Conservation (phyloP, 2,113 vertebrate species). For the Anser cygnoides region DNA sequence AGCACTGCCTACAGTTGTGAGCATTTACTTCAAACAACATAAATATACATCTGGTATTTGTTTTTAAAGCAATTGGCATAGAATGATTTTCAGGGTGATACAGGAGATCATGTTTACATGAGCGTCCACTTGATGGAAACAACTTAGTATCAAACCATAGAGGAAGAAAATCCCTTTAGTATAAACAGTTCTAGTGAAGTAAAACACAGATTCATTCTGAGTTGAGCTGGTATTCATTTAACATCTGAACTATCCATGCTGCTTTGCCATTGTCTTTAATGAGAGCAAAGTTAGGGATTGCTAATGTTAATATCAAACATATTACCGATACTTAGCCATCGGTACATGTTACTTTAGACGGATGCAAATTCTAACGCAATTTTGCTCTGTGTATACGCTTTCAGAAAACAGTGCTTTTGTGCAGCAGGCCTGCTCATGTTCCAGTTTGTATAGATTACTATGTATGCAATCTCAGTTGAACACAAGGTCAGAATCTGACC, state of each 20-base stretch:
- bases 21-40: slow-evolving; percentile 55
- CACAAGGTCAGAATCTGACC: not conserved
- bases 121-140: slow-evolving; percentile 65
- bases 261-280: not conserved
- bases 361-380: not conserved
- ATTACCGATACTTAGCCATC: not conserved
- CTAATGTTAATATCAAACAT: not conserved
- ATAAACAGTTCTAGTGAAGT: slow-evolving; percentile 67
- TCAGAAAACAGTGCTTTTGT: not conserved
- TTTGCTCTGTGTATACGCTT: not conserved
- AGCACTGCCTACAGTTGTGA: not conserved
- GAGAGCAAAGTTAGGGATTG: not conserved
- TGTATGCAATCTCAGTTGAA: not conserved
- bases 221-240: slow-evolving; percentile 52
- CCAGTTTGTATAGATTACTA: not conserved
- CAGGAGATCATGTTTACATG: slow-evolving; percentile 66
- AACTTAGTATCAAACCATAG: slow-evolving; percentile 54
- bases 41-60: slow-evolving; percentile 57
- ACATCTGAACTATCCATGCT: not conserved
- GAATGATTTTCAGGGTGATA: slow-evolving; percentile 60
- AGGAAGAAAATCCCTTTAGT: slow-evolving; percentile 17
- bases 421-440: not conserved
- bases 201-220: slow-evolving; percentile 49
- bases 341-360: not conserved
- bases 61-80: slow-evolving; percentile 66